Percentiles rank a stretch among this genome's conserved stretches.
Conservation (phyloP, 2,888 invertebrate genomes). For the Laothoe populi region DNA sequence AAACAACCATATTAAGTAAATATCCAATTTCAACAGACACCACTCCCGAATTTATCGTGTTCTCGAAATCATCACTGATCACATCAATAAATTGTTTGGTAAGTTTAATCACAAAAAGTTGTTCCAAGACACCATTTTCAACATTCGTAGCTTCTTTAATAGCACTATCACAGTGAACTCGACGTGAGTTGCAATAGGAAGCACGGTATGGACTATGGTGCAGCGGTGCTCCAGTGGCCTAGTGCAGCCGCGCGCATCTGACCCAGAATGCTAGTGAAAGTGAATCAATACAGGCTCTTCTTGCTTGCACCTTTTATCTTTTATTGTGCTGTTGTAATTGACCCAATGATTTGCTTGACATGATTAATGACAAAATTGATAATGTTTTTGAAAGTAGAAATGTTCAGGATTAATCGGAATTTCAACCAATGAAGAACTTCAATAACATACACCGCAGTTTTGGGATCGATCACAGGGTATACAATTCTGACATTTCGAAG, state of each 20-base stretch:
- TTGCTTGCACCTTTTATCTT: slow-evolving; percentile 60
- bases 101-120: background rate
- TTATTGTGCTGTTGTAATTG: slow-evolving; percentile 42
- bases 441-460: no score
- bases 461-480: no score
- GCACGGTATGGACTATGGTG: slow-evolving; percentile 69
- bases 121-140: background rate
- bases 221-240: slow-evolving; percentile 75
- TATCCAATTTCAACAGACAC: background rate
- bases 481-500: no score
- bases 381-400: background rate
- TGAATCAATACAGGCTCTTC: slow-evolving; percentile 77
- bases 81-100: background rate
- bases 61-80: background rate
- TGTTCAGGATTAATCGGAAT: no score
- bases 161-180: slow-evolving; percentile 18
- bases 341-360: background rate
- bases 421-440: no score
- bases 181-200: slow-evolving; percentile 66
- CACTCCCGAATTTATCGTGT: background rate
- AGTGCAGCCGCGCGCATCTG: slow-evolving; percentile 83
- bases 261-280: slow-evolving; percentile 76
- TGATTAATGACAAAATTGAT: background rate
- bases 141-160: background rate
- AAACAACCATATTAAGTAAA: background rate